These are phyloP conservation scores for Cheilosia vernalis DNA, from an alignment of 2,888 invertebrate genomes.

Conservation along the genomic window DNA sequence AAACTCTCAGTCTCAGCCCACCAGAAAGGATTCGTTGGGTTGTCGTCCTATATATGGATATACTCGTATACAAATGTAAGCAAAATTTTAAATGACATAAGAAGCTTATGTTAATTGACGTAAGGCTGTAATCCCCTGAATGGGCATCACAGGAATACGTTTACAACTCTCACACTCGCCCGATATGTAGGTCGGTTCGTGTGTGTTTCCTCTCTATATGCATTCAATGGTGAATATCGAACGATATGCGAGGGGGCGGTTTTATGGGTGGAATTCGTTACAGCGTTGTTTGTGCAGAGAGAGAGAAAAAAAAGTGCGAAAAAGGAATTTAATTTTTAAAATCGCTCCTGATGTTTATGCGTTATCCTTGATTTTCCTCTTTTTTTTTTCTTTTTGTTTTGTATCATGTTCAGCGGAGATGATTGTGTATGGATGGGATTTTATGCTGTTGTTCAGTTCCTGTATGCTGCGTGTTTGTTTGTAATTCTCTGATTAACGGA, in stretches of 20 bases:
- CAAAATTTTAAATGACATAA: conserved; percentile 76
- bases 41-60: background rate
- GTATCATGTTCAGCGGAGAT: background rate
- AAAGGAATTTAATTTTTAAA: conserved; percentile 49
- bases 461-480: conserved; percentile 28
- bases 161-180: conserved; percentile 51
- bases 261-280: conserved; percentile 51
- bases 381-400: conserved; percentile 3
- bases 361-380: conserved; percentile 47
- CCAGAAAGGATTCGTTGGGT: conserved; percentile 25
- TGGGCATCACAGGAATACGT: conserved; percentile 72
- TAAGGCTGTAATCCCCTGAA: conserved; percentile 76
- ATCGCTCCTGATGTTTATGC: conserved; percentile 54
- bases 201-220: conserved; percentile 48
- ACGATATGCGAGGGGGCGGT: conserved; percentile 59
- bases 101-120: conserved; percentile 77
- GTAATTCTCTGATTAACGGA: conserved; percentile 60
- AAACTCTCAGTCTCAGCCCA: conserved; percentile 12
- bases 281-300: conserved; percentile 9
- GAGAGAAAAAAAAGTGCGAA: background rate
- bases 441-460: background rate
- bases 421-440: conserved; percentile 16
- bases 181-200: conserved; percentile 31
- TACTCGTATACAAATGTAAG: conserved; percentile 68
- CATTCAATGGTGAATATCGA: conserved; percentile 65